Conservation (phyloP, 2,797 vertebrate genomes). For the Cossypha caffra region DNA sequence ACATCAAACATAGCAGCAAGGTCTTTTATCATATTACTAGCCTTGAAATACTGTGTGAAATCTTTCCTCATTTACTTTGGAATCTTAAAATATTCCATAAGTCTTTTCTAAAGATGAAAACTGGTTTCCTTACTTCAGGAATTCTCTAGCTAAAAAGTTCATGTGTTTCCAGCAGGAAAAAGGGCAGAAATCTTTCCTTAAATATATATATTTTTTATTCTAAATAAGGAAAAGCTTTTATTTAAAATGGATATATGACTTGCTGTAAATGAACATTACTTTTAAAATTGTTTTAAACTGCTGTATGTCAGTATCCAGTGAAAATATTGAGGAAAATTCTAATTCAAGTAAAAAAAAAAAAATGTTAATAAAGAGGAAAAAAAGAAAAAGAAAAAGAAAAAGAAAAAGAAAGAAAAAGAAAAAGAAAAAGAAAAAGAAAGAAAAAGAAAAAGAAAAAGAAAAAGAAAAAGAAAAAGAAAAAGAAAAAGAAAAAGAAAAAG, state of each 20-base stretch:
- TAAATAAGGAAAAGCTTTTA: background rate
- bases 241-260: background rate
- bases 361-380: too few species aligned
- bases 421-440: background rate
- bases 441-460: background rate
- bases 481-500: background rate
- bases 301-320: background rate
- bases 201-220: background rate
- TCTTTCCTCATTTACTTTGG: too few species aligned
- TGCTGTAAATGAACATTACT: background rate
- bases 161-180: background rate
- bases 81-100: too few species aligned
- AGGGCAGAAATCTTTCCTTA: background rate
- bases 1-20: background rate
- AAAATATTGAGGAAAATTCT: background rate
- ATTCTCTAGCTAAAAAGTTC: too few species aligned
- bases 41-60: background rate
- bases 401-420: too few species aligned
- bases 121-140: too few species aligned
- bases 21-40: background rate
- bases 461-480: too few species aligned
- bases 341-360: background rate
- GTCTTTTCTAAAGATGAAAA: too few species aligned
- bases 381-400: rapidly evolving
- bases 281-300: background rate